A percentile compares a stretch with the other conserved stretches of the same genome.
These are phyloP conservation scores for Octodonta nipae DNA, from an alignment of 2,888 invertebrate genomes.

Conservation along the genomic window DNA sequence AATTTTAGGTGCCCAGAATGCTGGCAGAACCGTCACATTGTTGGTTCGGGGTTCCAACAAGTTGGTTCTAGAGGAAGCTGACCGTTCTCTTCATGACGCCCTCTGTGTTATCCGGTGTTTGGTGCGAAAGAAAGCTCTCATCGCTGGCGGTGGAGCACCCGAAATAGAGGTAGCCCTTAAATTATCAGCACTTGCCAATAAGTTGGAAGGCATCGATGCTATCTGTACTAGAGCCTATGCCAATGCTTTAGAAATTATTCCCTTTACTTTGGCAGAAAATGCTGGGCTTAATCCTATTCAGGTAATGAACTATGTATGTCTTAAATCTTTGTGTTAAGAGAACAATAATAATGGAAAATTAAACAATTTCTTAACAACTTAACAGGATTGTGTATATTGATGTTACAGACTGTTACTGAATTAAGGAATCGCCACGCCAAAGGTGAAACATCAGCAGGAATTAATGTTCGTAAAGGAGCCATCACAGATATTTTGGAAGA, in stretches of 20 bases:
- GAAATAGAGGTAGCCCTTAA: constrained; percentile 87
- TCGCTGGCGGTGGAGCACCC: constrained; percentile 95
- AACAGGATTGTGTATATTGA: no score
- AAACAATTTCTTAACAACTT: no score
- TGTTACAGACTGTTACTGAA: constrained; percentile 94
- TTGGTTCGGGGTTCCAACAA: constrained; percentile 81
- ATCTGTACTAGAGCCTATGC: constrained; percentile 93
- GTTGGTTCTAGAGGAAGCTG: constrained; percentile 67
- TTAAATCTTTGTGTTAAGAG: constrained; percentile 3
- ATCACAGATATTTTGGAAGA: constrained; percentile 95
- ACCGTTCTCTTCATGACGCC: constrained; percentile 71
- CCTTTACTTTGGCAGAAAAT: constrained; percentile 83
- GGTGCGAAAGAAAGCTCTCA: constrained; percentile 80
- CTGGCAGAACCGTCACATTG: constrained; percentile 84
- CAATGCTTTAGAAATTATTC: constrained; percentile 88
- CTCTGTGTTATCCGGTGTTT: constrained; percentile 88
- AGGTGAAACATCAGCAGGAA: constrained; percentile 76
- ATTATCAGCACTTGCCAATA: constrained; percentile 67
- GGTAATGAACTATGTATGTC: no score
- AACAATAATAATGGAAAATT: no score
- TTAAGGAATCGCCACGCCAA: constrained; percentile 84
- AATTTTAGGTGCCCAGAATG: constrained; percentile 49
- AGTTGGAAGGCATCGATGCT: constrained; percentile 80
- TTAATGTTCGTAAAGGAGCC: constrained; percentile 90
- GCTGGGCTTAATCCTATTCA: constrained; percentile 42